Conservation (phyloP, 2,113 vertebrate species). For the Perca flavescens region DNA sequence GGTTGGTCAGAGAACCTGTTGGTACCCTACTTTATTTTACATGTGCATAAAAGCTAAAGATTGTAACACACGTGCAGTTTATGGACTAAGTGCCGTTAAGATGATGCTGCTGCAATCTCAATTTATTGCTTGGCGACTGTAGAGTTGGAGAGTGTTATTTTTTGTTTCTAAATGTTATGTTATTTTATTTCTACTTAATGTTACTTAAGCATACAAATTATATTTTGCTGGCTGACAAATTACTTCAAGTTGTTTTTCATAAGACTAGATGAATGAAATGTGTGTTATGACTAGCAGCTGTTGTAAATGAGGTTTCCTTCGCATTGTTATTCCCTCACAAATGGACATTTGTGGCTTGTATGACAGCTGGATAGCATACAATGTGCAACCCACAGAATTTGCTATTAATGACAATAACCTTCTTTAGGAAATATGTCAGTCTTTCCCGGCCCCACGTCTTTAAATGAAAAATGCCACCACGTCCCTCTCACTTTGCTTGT, state of each 20-base stretch:
- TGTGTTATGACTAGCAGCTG: background rate
- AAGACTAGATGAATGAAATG: background rate
- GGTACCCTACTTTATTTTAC: background rate
- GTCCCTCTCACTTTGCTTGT: conserved; percentile 58
- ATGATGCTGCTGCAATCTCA: background rate
- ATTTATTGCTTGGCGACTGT: background rate
- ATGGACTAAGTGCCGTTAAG: background rate
- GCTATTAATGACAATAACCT: conserved; percentile 41
- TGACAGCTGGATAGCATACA: background rate
- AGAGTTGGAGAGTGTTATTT: background rate
- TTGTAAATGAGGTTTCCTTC: background rate
- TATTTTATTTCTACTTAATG: too few relatives aligned
- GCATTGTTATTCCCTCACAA: background rate
- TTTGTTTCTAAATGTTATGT: too few relatives aligned
- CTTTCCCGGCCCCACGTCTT: conserved; percentile 27
- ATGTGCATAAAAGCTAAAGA: background rate
- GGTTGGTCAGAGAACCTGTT: background rate
- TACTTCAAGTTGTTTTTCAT: background rate
- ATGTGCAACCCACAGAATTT: conserved; percentile 9
- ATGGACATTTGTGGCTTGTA: background rate
- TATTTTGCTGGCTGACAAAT: too few relatives aligned
- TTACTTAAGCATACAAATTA: background rate
- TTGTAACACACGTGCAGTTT: background rate
- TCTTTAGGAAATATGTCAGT: conserved; percentile 14
- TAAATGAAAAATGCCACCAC: conserved; percentile 49